phyloP scores from a whole-genome alignment of 2,113 vertebrate species.

The Microtus richardsoni region DNA sequence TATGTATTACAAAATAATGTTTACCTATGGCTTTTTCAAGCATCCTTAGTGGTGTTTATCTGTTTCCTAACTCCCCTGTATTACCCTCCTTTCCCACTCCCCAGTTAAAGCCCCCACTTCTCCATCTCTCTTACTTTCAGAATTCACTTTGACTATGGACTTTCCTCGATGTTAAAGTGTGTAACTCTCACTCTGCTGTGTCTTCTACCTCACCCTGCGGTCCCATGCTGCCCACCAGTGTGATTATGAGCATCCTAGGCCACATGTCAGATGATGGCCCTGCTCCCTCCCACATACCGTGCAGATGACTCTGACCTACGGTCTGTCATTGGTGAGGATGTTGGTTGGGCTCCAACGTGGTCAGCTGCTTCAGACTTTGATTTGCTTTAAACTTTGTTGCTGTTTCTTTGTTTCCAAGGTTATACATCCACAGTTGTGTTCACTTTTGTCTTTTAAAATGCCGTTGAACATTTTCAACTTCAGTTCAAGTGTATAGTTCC shows the following conservation, averaged over 20 bases:
- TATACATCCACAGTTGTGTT: not conserved
- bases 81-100: not conserved
- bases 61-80: no score
- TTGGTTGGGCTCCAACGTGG: not conserved
- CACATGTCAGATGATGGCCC: not conserved
- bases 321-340: not conserved
- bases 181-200: not conserved
- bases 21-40: not conserved
- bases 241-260: not conserved
- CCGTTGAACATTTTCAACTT: constrained; percentile 21
- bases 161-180: constrained; percentile 23
- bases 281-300: not conserved
- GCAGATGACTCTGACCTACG: not conserved
- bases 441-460: constrained; percentile 43
- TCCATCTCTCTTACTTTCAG: not conserved
- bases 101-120: not conserved
- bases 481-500: constrained; percentile 5
- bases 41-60: not conserved
- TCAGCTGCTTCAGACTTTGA: not conserved
- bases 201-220: not conserved
- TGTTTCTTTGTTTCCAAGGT: not conserved
- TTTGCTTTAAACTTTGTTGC: not conserved
- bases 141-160: not conserved
- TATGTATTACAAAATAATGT: not conserved
- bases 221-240: not conserved